phyloP scores from a whole-genome alignment of 2,113 vertebrate genomes.

The Phylloscopus trochiloides region DNA sequence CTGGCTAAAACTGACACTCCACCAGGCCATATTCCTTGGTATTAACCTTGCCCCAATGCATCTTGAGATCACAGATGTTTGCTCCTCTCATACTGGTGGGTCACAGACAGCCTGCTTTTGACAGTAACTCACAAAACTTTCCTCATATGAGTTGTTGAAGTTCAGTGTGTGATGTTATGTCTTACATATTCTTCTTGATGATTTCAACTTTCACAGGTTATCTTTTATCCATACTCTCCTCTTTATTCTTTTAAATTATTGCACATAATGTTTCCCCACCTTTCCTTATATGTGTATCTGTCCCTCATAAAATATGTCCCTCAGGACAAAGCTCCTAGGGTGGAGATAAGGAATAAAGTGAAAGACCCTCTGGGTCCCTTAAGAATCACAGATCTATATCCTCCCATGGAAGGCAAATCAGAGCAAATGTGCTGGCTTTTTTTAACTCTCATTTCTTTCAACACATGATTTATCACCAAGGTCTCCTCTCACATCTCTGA shows the following conservation, averaged over 20 bases:
- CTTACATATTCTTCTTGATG: background rate
- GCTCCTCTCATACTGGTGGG: background rate
- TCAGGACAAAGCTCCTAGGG: background rate
- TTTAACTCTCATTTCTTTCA: slow-evolving; percentile 28
- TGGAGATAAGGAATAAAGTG: background rate
- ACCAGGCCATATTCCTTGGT: background rate
- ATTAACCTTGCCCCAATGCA: background rate
- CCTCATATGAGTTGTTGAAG: background rate
- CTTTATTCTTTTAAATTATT: background rate
- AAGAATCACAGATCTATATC: background rate
- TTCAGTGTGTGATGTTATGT: background rate
- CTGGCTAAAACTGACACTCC: background rate
- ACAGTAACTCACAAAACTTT: background rate
- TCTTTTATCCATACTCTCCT: background rate
- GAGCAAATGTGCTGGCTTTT: background rate
- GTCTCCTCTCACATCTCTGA: background rate
- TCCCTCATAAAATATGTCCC: background rate
- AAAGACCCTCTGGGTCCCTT: background rate
- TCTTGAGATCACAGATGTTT: background rate
- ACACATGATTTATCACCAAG: background rate
- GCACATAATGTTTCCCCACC: background rate
- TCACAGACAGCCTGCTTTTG: background rate
- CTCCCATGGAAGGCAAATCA: background rate
- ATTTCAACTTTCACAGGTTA: background rate
- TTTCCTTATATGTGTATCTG: background rate